A percentile compares a stretch with the other conserved stretches of the same genome.
phyloP scores from a whole-genome alignment of 2,113 vertebrate species.

The Athene noctua region DNA sequence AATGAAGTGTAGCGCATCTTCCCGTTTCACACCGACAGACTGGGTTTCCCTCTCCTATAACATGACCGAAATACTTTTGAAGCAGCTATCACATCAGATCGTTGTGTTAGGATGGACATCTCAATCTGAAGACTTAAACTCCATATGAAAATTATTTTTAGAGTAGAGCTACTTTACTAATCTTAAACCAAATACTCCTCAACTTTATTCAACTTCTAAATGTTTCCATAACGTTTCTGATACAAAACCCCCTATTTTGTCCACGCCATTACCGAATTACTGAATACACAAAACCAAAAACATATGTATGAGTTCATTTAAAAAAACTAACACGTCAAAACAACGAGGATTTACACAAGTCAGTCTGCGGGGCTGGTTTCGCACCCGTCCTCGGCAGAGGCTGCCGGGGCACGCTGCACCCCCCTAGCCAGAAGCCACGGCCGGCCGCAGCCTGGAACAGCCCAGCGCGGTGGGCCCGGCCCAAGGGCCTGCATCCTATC shows the following conservation, averaged over 20 bases:
- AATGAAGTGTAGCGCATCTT: accelerated
- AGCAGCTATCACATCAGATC: background rate
- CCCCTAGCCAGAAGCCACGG: too few relatives aligned
- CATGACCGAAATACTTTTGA: background rate
- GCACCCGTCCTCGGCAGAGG: background rate
- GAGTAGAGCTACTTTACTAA: background rate
- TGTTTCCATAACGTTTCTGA: background rate
- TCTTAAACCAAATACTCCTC: background rate
- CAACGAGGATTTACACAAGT: accelerated
- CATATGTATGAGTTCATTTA: accelerated
- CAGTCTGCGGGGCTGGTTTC: background rate
- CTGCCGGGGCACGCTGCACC: background rate
- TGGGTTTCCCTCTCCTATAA: background rate
- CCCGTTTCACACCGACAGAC: accelerated
- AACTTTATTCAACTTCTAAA: background rate
- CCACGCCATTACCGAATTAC: background rate
- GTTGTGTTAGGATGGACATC: too few relatives aligned
- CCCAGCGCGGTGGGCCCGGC: background rate
- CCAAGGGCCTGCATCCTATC: accelerated
- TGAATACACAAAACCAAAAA: accelerated
- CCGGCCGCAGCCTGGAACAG: background rate
- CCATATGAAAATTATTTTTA: background rate
- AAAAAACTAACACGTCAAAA: accelerated
- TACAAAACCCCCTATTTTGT: accelerated
- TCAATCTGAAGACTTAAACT: background rate